Evolutionary conservation across 2,797 vertebrate species (phyloP).

Genomic region (Paedocypris micromegethes): DNA sequence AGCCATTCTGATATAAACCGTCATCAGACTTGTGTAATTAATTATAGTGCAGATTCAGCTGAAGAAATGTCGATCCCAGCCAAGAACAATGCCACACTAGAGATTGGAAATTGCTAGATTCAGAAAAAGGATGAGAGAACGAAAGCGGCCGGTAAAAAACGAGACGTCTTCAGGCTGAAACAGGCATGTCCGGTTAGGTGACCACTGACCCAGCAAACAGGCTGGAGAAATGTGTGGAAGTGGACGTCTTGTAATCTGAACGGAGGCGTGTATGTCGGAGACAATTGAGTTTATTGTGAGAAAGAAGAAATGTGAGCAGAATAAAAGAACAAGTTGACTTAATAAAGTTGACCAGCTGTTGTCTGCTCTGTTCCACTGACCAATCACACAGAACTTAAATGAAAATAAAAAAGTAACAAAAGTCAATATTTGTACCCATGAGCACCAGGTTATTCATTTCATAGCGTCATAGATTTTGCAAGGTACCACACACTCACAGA

Average conservation of each 20-base stretch:
- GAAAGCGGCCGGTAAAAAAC: not conserved
- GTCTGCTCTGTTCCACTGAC: too few relatives aligned
- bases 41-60: conserved; percentile 28
- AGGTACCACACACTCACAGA: too few relatives aligned
- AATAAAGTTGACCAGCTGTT: too few relatives aligned
- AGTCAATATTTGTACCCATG: too few relatives aligned
- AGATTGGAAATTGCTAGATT: conserved; percentile 7
- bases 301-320: conserved; percentile 25
- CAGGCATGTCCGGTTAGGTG: conserved; percentile 59
- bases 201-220: conserved; percentile 56
- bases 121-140: not conserved
- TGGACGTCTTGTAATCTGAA: conserved; percentile 51
- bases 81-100: conserved; percentile 27
- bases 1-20: conserved; percentile 36
- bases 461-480: too few relatives aligned
- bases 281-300: conserved; percentile 69
- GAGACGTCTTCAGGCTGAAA: conserved; percentile 38
- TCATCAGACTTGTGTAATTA: conserved; percentile 34
- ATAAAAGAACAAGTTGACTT: too few relatives aligned
- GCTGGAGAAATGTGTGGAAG: conserved; percentile 59
- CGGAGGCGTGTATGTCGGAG: conserved; percentile 60
- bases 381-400: too few relatives aligned
- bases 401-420: too few relatives aligned
- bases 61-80: conserved; percentile 23
- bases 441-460: too few relatives aligned